Conservation (phyloP, 1,140 invertebrate genomes). For the Gyrodactylus bullatarudis region DNA sequence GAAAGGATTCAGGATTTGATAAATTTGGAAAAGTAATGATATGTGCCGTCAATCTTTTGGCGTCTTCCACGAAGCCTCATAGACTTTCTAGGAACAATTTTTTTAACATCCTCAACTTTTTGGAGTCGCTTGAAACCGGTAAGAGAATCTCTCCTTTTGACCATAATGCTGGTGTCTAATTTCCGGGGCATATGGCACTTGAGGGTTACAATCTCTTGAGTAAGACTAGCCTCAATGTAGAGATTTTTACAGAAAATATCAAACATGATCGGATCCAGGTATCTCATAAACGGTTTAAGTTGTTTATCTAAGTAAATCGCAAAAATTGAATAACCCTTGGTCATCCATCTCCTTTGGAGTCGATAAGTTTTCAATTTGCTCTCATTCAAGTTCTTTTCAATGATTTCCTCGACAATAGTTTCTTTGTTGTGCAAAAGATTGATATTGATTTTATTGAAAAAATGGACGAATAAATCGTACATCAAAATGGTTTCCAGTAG, state of each 20-base stretch:
- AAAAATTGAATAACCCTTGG: background rate
- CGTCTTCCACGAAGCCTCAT: background rate
- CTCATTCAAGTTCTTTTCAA: background rate
- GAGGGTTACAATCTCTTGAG: background rate
- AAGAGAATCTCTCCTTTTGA: no score
- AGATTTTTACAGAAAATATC: background rate
- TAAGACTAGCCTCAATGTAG: background rate
- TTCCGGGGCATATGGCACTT: no score
- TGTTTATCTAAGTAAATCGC: background rate
- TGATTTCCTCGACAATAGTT: background rate
- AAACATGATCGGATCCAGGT: background rate
- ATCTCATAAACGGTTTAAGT: background rate
- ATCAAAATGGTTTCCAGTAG: background rate
- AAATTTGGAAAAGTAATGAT: background rate
- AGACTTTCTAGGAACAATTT: no score
- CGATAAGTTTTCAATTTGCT: background rate
- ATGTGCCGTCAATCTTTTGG: background rate
- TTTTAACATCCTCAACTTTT: no score
- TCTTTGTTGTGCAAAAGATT: background rate
- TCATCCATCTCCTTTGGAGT: no score
- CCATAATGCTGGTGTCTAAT: no score
- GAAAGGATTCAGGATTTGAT: no score
- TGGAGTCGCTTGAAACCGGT: no score
- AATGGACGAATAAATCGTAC: background rate
- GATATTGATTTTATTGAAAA: background rate